Evolutionary conservation across 2,888 invertebrate species (phyloP).

Genomic region (Pecten maximus): DNA sequence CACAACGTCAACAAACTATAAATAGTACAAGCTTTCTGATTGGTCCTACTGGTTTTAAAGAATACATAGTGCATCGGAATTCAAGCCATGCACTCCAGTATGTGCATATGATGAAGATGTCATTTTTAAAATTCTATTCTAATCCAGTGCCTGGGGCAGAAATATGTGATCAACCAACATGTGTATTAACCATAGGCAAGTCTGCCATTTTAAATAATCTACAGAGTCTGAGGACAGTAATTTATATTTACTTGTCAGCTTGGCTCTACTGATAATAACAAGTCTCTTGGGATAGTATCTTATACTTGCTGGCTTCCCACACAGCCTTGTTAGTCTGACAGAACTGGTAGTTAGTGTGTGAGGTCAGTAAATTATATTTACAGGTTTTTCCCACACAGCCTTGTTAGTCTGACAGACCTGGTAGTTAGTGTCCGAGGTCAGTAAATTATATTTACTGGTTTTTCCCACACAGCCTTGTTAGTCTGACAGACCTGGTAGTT

Average conservation of each 20-base stretch:
- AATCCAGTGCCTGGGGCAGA: not conserved
- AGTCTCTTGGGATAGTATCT: too few species aligned
- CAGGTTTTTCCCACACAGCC: not conserved
- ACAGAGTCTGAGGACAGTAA: too few species aligned
- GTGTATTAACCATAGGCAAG: not conserved
- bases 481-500: not conserved
- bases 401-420: not conserved
- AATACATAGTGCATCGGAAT: slow-evolving; percentile 32
- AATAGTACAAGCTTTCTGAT: slow-evolving; percentile 20
- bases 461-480: not conserved
- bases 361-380: not conserved
- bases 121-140: not conserved
- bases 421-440: not conserved
- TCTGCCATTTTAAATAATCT: not conserved
- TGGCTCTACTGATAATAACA: too few species aligned
- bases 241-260: too few species aligned
- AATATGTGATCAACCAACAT: not conserved
- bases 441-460: too few species aligned
- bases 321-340: too few species aligned
- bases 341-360: not conserved
- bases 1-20: slow-evolving; percentile 35
- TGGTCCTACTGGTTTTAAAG: slow-evolving; percentile 28
- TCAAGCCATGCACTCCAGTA: not conserved
- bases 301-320: too few species aligned
- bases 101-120: slow-evolving; percentile 13